Conservation (phyloP, 2,888 invertebrate species). For the Drosophila siamana region DNA sequence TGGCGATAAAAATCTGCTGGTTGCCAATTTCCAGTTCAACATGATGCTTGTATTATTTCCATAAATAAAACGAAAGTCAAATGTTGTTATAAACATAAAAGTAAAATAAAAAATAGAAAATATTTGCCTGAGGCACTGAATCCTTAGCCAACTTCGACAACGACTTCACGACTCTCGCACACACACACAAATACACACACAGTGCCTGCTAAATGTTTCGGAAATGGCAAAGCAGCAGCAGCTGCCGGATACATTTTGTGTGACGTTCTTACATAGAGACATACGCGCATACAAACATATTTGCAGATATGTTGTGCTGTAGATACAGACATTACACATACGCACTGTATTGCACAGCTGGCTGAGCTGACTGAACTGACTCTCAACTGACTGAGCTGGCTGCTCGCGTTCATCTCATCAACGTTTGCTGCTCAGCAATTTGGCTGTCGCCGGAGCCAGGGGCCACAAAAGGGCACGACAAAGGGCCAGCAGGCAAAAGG, state of each 20-base stretch:
- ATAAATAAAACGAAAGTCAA: slow-evolving; percentile 4
- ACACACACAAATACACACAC: slow-evolving; percentile 16
- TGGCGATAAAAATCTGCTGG: neutral
- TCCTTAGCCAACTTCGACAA: slow-evolving; percentile 44
- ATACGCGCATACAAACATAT: slow-evolving; percentile 8
- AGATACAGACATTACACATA: slow-evolving; percentile 42
- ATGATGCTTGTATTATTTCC: slow-evolving; percentile 4
- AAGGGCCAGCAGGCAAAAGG: neutral
- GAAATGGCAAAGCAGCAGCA: slow-evolving; percentile 72
- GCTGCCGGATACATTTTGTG: slow-evolving; percentile 69
- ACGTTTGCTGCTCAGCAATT: slow-evolving; percentile 53
- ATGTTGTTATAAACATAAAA: neutral
- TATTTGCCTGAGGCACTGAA: slow-evolving; percentile 14
- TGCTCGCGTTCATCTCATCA: slow-evolving; percentile 67
- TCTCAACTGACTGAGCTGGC: slow-evolving; percentile 15
- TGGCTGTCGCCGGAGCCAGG: slow-evolving; percentile 27
- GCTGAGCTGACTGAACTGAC: slow-evolving; percentile 38
- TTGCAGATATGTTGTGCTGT: neutral
- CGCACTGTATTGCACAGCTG: slow-evolving; percentile 59
- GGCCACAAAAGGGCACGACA: slow-evolving; percentile 1
- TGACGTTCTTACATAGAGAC: slow-evolving; percentile 31
- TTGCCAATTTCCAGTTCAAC: neutral
- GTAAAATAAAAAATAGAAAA: too few species aligned
- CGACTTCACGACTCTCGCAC: slow-evolving; percentile 38
- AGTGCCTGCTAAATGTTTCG: slow-evolving; percentile 71